These are phyloP conservation scores for Drosophila flavopinicola DNA, from an alignment of 2,888 invertebrate species.

Conservation along the genomic window DNA sequence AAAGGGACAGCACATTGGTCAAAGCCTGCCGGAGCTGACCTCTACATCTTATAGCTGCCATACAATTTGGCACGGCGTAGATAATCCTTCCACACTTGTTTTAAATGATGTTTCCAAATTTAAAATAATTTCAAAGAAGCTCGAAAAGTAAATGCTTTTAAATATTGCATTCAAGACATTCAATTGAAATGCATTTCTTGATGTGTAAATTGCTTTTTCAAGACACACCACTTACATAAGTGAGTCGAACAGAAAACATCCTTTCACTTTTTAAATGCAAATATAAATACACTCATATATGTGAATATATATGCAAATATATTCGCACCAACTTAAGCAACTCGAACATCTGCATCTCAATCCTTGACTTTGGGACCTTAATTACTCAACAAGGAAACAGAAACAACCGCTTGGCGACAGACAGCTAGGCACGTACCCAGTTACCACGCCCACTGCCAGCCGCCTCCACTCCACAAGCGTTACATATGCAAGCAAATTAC, in stretches of 20 bases:
- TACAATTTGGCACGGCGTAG: too few relatives aligned
- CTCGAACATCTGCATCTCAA: constrained; percentile 45
- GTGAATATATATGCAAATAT: not conserved
- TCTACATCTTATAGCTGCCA: too few relatives aligned
- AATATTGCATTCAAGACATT: too few relatives aligned
- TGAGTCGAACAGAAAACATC: not conserved
- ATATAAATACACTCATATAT: constrained; percentile 2
- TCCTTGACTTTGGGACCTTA: constrained; percentile 67
- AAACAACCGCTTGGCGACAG: constrained; percentile 46
- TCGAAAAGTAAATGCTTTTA: too few relatives aligned
- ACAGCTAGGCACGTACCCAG: constrained; percentile 24
- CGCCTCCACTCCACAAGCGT: constrained; percentile 24
- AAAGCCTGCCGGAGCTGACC: too few relatives aligned
- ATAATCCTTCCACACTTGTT: too few relatives aligned
- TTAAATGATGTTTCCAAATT: too few relatives aligned
- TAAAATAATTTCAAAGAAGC: too few relatives aligned
- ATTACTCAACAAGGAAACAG: constrained; percentile 62
- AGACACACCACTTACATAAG: constrained; percentile 13
- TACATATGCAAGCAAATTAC: constrained; percentile 65
- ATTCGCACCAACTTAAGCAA: constrained; percentile 40
- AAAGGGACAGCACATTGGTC: too few relatives aligned
- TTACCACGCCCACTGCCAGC: constrained; percentile 15
- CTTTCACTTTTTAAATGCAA: constrained; percentile 32
- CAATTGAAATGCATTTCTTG: constrained; percentile 11
- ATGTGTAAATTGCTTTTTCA: not conserved